Evolutionary conservation across 2,113 vertebrate species (phyloP).

Genomic region (Hylia prasina): DNA sequence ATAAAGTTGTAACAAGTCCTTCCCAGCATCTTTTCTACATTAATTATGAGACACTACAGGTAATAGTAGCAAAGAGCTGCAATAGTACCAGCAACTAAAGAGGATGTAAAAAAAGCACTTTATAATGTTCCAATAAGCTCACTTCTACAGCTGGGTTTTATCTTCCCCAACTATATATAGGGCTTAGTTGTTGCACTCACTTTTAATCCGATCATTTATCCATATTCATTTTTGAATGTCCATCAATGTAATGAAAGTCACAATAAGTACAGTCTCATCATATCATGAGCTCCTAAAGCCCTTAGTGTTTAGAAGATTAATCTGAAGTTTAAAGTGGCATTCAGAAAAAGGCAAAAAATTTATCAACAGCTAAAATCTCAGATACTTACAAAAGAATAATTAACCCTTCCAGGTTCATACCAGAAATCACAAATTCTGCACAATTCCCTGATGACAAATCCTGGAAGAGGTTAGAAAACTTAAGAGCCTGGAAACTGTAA

Average conservation of each 20-base stretch:
- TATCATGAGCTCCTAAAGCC: neutral
- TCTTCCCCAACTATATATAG: accelerated
- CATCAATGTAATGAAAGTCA: neutral
- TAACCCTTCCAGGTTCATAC: neutral
- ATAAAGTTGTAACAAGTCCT: neutral
- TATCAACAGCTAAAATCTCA: neutral
- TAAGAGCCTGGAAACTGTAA: neutral
- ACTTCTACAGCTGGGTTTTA: neutral
- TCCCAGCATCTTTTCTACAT: neutral
- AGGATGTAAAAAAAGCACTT: neutral
- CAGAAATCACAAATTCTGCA: neutral
- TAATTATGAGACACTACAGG: neutral
- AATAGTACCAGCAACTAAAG: neutral
- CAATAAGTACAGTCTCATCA: neutral
- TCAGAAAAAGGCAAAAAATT: neutral
- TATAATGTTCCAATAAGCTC: neutral
- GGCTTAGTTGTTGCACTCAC: neutral
- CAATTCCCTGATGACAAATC: neutral
- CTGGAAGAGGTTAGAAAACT: neutral
- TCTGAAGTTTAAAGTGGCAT: neutral
- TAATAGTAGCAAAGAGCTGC: neutral
- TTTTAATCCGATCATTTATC: neutral
- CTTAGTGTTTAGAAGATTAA: neutral
- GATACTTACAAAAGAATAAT: neutral
- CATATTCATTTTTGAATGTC: neutral